A percentile compares a stretch with the other conserved stretches of the same genome.
Conservation (phyloP, 2,888 invertebrate species). For the Drosophila subsilvestris region DNA sequence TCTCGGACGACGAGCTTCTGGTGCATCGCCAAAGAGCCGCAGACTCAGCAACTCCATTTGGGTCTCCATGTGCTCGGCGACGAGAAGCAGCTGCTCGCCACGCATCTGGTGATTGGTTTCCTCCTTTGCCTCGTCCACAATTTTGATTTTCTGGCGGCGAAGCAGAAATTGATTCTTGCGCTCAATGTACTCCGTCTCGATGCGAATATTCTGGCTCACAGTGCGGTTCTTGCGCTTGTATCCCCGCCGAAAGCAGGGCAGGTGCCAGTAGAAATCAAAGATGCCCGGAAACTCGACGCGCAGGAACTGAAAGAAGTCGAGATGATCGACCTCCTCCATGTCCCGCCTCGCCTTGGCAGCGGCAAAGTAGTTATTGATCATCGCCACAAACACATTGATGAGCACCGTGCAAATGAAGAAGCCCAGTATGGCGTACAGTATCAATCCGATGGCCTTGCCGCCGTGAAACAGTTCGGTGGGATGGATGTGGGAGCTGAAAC, state of each 20-base stretch:
- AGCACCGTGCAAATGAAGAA: slow-evolving; percentile 72
- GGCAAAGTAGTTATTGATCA: slow-evolving; percentile 74
- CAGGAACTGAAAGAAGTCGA: slow-evolving; percentile 75
- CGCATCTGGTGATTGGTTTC: slow-evolving; percentile 4
- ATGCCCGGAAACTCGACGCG: slow-evolving; percentile 46
- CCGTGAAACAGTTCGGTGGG: slow-evolving; percentile 68
- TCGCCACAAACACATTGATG: slow-evolving; percentile 75
- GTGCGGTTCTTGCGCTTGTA: slow-evolving; percentile 44
- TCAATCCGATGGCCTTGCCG: slow-evolving; percentile 69
- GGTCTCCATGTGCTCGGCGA: slow-evolving; percentile 45
- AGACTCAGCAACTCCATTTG: slow-evolving; percentile 41
- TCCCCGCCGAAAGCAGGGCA: slow-evolving; percentile 34
- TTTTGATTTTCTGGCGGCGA: background rate
- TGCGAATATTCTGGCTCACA: slow-evolving; percentile 23
- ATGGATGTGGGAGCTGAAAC: slow-evolving; percentile 59
- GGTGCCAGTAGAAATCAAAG: slow-evolving; percentile 23
- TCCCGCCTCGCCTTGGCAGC: slow-evolving; percentile 58
- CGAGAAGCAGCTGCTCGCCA: slow-evolving; percentile 15
- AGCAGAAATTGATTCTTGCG: background rate
- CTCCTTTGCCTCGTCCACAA: background rate
- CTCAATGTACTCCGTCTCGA: slow-evolving; percentile 42
- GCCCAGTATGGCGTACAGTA: slow-evolving; percentile 69
- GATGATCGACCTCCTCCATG: slow-evolving; percentile 6
- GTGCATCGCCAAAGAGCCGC: slow-evolving; percentile 1
- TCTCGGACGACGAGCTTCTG: background rate